A percentile compares a stretch with the other conserved stretches of the same genome.
Conservation (phyloP, 2,113 vertebrate genomes). For the Urocynchramus pylzowi region DNA sequence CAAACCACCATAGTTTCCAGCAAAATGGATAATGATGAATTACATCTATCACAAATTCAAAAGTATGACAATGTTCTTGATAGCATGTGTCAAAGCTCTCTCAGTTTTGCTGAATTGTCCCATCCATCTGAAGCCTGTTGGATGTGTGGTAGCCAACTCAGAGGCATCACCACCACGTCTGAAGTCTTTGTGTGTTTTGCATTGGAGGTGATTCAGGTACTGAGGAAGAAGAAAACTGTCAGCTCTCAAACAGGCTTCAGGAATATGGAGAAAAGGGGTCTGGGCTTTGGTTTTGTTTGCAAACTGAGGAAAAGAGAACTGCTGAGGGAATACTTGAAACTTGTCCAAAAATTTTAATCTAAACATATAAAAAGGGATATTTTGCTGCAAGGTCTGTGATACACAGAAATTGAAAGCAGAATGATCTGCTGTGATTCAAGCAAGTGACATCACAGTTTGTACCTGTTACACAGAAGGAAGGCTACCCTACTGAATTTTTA, state of each 20-base stretch:
- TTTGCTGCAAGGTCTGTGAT: neutral
- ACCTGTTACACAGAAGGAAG: neutral
- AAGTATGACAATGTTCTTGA: neutral
- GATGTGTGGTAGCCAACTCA: neutral
- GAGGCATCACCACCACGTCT: neutral
- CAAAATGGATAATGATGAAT: neutral
- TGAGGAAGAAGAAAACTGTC: neutral
- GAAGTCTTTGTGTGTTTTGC: neutral
- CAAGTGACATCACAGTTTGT: accelerated
- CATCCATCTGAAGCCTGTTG: accelerated
- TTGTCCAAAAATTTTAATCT: neutral
- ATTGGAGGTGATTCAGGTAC: neutral
- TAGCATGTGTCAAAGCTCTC: neutral
- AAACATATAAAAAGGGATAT: neutral
- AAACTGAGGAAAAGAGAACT: neutral
- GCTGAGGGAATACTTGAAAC: neutral
- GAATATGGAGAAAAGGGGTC: neutral
- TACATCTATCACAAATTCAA: neutral
- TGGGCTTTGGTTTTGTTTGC: neutral
- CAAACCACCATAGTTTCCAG: neutral
- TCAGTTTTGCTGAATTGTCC: neutral
- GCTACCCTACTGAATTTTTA: neutral
- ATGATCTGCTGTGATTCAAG: neutral
- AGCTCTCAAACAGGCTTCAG: neutral
- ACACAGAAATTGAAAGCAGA: neutral